A percentile compares a stretch with the other conserved stretches of the same genome.
phyloP scores from a whole-genome alignment of 2,888 invertebrate genomes.

The Eupsilia transversa region DNA sequence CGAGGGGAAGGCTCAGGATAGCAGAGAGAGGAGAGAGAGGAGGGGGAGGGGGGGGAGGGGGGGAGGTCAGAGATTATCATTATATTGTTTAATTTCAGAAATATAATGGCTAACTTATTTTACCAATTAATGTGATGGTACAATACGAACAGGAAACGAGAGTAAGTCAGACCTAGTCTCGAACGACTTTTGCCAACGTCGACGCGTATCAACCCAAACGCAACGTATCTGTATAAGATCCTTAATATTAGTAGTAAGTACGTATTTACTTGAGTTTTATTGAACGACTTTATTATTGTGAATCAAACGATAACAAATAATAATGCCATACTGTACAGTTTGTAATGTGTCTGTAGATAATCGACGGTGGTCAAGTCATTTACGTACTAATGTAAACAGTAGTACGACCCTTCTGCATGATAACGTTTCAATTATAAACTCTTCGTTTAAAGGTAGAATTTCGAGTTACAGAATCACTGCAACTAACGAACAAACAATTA shows the following conservation, averaged over 20 bases:
- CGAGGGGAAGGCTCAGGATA: too few species aligned
- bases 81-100: neutral
- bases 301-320: neutral
- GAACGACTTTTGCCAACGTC: neutral
- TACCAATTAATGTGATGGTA: neutral
- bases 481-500: neutral
- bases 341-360: slow-evolving; percentile 1
- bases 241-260: neutral
- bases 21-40: too few species aligned
- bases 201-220: neutral
- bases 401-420: slow-evolving; percentile 5
- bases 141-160: too few species aligned
- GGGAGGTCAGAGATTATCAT: neutral
- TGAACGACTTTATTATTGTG: neutral
- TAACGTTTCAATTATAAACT: slow-evolving; percentile 6
- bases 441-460: slow-evolving; percentile 4
- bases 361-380: neutral
- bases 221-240: neutral
- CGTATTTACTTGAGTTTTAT: neutral
- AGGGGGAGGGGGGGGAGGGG: too few species aligned
- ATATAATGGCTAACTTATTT: neutral
- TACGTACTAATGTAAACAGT: neutral
- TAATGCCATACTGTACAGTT: neutral
- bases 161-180: neutral
- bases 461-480: slow-evolving; percentile 5